phyloP scores from a whole-genome alignment of 1,140 invertebrate species.

The Acromyrmex heyeri region DNA sequence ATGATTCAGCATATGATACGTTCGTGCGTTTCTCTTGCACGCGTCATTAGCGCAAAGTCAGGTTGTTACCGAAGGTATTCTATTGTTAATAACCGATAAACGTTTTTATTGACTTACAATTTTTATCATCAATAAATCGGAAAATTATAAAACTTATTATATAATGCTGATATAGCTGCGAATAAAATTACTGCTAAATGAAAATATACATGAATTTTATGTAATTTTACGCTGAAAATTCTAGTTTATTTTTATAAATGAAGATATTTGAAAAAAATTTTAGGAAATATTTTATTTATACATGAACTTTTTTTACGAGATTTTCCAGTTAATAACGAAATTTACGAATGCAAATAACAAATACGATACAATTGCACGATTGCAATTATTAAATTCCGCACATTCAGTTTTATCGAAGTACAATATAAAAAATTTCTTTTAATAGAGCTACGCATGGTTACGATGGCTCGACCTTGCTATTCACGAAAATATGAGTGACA shows the following conservation, averaged over 20 bases:
- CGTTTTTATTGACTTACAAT: slow-evolving; percentile 1
- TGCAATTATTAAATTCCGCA: slow-evolving; percentile 2
- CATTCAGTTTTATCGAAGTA: slow-evolving; percentile 3
- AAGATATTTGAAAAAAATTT: not conserved
- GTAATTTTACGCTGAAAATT: not conserved
- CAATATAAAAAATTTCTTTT: slow-evolving; percentile 1
- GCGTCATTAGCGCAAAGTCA: slow-evolving; percentile 1
- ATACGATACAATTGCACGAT: not conserved
- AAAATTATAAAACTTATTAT: not conserved
- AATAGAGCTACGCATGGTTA: not conserved
- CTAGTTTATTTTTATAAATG: not conserved
- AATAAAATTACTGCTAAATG: too few species aligned
- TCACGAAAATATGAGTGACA: slow-evolving; percentile 13
- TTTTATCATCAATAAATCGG: not conserved
- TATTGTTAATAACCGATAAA: not conserved
- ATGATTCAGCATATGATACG: slow-evolving; percentile 59
- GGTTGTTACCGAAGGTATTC: not conserved
- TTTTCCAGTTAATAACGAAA: not conserved
- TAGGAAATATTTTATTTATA: slow-evolving; percentile 3
- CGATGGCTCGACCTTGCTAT: not conserved
- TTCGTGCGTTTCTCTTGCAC: slow-evolving; percentile 22
- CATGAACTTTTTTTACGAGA: not conserved
- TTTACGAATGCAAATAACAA: not conserved
- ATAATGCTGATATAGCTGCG: not conserved
- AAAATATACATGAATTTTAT: not conserved